Evolutionary conservation across 2,888 invertebrate species (phyloP).

Genomic region (Drosophila parthenogenetica): DNA sequence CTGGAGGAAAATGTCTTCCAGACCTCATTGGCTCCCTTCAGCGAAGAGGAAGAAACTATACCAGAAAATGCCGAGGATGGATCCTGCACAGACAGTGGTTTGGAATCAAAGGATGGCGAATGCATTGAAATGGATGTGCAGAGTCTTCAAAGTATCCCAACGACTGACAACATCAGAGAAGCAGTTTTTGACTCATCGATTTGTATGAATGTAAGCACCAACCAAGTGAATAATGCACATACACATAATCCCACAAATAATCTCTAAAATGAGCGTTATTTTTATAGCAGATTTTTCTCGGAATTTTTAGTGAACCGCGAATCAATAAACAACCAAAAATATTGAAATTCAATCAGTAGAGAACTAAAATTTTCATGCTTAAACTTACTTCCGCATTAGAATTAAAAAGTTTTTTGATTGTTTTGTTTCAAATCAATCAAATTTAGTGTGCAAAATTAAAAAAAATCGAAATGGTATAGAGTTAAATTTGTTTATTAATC

Average conservation of each 20-base stretch:
- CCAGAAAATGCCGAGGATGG: conserved; percentile 11
- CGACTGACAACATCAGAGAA: conserved; percentile 65
- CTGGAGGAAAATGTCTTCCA: conserved; percentile 84
- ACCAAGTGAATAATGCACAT: background rate
- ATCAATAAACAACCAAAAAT: too few species aligned
- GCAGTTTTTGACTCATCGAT: conserved; percentile 88
- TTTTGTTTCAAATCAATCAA: too few species aligned
- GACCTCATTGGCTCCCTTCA: conserved; percentile 86
- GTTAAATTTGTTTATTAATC: background rate
- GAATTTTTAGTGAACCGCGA: too few species aligned
- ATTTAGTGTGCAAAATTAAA: too few species aligned
- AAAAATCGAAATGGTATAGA: too few species aligned
- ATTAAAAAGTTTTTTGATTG: too few species aligned
- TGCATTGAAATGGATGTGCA: conserved; percentile 51
- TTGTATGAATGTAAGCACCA: conserved; percentile 91
- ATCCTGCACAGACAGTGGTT: conserved; percentile 39
- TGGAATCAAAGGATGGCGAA: conserved; percentile 16
- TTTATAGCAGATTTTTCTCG: too few species aligned
- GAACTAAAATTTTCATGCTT: too few species aligned
- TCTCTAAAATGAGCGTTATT: too few species aligned
- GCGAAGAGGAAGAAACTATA: conserved; percentile 40
- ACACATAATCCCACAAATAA: background rate
- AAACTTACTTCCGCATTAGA: too few species aligned
- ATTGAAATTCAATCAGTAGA: too few species aligned
- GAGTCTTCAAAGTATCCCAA: conserved; percentile 34